These are phyloP conservation scores for Macrobrachium rosenbergii DNA, from an alignment of 1,140 invertebrate species.

Conservation along the genomic window DNA sequence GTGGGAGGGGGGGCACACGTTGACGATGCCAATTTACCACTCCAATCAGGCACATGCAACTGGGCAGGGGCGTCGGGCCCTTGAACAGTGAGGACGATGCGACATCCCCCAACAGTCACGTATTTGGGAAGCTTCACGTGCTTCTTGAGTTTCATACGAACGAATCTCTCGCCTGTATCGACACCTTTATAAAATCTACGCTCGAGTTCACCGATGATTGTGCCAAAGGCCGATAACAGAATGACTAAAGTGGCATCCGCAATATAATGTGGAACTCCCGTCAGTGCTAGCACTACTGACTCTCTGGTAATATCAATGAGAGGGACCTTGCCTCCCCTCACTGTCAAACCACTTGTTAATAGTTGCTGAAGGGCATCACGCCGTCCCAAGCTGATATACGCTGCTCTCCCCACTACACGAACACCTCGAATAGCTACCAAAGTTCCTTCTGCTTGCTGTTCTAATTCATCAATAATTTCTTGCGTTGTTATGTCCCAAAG, in stretches of 20 bases:
- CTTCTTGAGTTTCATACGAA: constrained; percentile 68
- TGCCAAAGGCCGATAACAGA: constrained; percentile 69
- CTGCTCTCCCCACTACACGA: constrained; percentile 67
- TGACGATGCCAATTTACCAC: constrained; percentile 21
- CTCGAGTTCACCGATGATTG: constrained; percentile 70
- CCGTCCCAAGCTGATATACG: constrained; percentile 69
- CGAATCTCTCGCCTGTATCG: constrained; percentile 71
- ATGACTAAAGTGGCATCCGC: constrained; percentile 68
- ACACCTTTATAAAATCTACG: constrained; percentile 71
- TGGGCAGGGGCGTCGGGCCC: constrained; percentile 60
- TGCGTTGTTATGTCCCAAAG: constrained; percentile 68
- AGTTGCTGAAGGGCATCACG: constrained; percentile 67
- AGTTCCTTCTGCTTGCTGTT: constrained; percentile 68
- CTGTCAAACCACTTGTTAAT: constrained; percentile 67
- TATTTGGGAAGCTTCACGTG: constrained; percentile 67
- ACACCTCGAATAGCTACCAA: constrained; percentile 69
- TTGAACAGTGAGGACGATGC: constrained; percentile 67
- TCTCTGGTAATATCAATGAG: constrained; percentile 69
- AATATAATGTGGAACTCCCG: constrained; percentile 69
- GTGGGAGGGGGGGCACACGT: constrained; percentile 36
- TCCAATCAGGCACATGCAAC: constrained; percentile 62
- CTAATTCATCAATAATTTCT: constrained; percentile 70
- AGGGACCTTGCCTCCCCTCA: constrained; percentile 67
- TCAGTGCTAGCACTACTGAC: constrained; percentile 68
- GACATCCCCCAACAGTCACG: constrained; percentile 68